phyloP scores from a whole-genome alignment of 2,113 vertebrate genomes.

The Cyanocitta stelleri region DNA sequence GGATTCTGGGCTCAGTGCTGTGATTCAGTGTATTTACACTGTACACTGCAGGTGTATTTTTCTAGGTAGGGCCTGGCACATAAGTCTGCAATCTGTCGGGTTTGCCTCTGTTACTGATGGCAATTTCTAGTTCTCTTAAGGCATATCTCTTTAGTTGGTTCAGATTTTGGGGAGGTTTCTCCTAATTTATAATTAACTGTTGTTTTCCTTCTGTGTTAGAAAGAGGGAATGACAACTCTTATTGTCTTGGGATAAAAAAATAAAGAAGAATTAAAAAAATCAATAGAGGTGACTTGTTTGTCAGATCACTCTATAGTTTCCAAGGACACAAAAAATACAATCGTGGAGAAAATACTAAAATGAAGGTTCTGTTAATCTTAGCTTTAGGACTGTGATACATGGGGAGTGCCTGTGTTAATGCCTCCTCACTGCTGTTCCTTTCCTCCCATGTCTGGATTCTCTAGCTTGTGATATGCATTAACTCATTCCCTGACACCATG shows the following conservation, averaged over 20 bases:
- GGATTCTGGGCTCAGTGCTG: background rate
- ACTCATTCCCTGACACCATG: background rate
- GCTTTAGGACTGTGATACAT: background rate
- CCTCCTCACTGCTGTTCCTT: background rate
- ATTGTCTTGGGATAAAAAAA: background rate
- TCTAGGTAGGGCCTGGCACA: background rate
- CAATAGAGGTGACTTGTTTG: background rate
- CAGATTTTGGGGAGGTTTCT: background rate
- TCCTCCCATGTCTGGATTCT: background rate
- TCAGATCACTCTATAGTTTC: background rate
- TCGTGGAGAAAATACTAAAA: background rate
- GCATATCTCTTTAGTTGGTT: background rate
- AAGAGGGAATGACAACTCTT: background rate
- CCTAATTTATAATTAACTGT: background rate
- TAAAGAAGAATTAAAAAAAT: background rate
- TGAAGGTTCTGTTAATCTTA: background rate
- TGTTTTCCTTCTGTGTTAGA: background rate
- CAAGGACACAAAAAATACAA: background rate
- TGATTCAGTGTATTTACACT: background rate
- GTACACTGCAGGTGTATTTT: conserved; percentile 26
- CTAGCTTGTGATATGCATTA: background rate
- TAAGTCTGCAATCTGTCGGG: background rate
- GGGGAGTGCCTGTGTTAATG: background rate
- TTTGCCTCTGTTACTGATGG: background rate
- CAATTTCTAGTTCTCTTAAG: background rate